These are phyloP conservation scores for Drosophila emarginata DNA, from an alignment of 2,888 invertebrate genomes.

Conservation along the genomic window DNA sequence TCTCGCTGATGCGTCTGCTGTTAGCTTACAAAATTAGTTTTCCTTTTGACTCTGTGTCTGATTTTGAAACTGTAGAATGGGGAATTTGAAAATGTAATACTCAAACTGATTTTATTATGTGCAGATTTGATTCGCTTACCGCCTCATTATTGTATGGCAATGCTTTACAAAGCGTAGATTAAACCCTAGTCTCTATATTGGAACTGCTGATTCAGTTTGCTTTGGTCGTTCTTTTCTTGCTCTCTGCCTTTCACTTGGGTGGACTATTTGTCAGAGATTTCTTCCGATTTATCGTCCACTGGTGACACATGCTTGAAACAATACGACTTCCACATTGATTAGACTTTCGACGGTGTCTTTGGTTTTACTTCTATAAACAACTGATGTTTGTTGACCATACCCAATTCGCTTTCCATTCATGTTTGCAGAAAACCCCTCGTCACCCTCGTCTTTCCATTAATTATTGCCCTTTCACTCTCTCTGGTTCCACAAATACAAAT, in stretches of 20 bases:
- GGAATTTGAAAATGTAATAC: slow-evolving; percentile 22
- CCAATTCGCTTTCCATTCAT: slow-evolving; percentile 12
- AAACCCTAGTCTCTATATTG: background rate
- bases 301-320: slow-evolving; percentile 35
- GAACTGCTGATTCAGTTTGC: slow-evolving; percentile 7
- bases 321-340: slow-evolving; percentile 43
- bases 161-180: background rate
- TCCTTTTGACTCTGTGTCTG: slow-evolving; percentile 43
- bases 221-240: slow-evolving; percentile 41
- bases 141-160: background rate
- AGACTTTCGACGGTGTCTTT: slow-evolving; percentile 53
- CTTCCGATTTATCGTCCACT: slow-evolving; percentile 58
- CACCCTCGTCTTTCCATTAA: slow-evolving; percentile 14
- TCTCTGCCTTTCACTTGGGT: slow-evolving; percentile 56
- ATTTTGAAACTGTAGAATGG: slow-evolving; percentile 42
- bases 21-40: slow-evolving; percentile 63
- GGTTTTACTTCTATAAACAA: slow-evolving; percentile 59
- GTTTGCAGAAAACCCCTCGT: background rate
- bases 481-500: too few species aligned
- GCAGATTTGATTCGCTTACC: slow-evolving; percentile 37
- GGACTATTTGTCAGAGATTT: slow-evolving; percentile 63
- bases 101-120: slow-evolving; percentile 59
- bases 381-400: slow-evolving; percentile 15
- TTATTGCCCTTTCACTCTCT: too few species aligned
- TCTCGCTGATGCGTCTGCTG: slow-evolving; percentile 22